Percentiles rank a stretch among this genome's conserved stretches.
Evolutionary conservation across 2,888 invertebrate species (phyloP).

Genomic region (Apamea anceps): DNA sequence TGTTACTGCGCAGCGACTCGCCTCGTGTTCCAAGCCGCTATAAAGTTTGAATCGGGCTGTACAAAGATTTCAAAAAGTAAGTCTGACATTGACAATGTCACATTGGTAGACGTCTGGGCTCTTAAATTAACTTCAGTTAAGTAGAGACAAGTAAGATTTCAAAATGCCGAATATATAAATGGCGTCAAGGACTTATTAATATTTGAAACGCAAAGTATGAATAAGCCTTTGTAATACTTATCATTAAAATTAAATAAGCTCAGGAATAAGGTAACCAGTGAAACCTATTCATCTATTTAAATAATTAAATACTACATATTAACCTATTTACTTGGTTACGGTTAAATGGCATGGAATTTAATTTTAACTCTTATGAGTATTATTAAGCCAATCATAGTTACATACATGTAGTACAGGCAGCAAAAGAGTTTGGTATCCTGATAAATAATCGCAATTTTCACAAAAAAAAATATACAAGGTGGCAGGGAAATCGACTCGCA

Average conservation of each 20-base stretch:
- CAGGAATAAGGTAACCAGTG: not conserved
- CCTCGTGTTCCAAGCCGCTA: too few species aligned
- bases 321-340: not conserved
- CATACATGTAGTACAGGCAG: not conserved
- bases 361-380: not conserved
- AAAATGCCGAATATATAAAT: not conserved
- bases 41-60: too few species aligned
- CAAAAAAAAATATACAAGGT: not conserved
- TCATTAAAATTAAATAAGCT: not conserved
- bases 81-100: too few species aligned
- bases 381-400: not conserved
- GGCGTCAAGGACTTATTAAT: too few species aligned
- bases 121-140: not conserved
- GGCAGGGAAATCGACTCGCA: too few species aligned
- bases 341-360: not conserved
- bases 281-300: too few species aligned
- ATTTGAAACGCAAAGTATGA: not conserved
- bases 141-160: not conserved
- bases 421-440: not conserved
- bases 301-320: too few species aligned
- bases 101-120: not conserved
- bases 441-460: not conserved
- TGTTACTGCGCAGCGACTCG: too few species aligned
- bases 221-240: too few species aligned
- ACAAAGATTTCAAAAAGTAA: too few species aligned